Base-by-base conservation (phyloP, 1,140 invertebrate genomes). In the Akabosia matsudoensis region DNA sequence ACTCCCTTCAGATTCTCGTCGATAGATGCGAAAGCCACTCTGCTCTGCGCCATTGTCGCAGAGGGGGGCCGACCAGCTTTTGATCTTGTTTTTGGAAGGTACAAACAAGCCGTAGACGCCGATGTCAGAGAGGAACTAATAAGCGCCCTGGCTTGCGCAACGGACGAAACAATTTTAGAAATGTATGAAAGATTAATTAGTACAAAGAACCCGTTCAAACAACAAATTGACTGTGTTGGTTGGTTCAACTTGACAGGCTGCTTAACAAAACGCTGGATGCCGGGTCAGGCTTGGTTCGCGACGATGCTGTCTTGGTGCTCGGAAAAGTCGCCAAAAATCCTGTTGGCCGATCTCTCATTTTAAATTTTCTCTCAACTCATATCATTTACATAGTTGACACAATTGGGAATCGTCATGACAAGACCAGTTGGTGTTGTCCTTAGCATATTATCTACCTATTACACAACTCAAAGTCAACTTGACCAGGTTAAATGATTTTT, bases 71-170 rank as follows among this genome's bases (percentile, higher is more conserved):
- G 28, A 14, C 10, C 33, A 7, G 70, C 33, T 4, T 72, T 45
- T 51, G 70, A 72, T 45, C 45, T 72, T 72, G 7, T 51, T 14
- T 72, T 72, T 51, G 33, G 13, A 22, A 34, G 28, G 16, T 72
- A 72, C 30, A 13, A 51, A 10, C 33, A 51, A 7, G 7, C 34
- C 10, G 22, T 4, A 2, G n/a, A 45, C 22, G 10, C 33, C 1
- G 33, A 51, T 37, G 7, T 24, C 4, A 1, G n/a, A 10, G 33
- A 72, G 1, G 61, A 67, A 22, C 28, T 37, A 22, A 33, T 72
- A 24, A 72, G 45, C 45, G 70, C 33, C 45, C 30, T 72, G 13
- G 33, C 33, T 1, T 72, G 70, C 33, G 26, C 33, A 22, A 34
- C 22, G 33, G 70, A 72, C 1, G 13, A 16, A 14, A 3, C 24